Evolutionary conservation across 1,140 invertebrate genomes (phyloP), one percentile per base, ranked within the genome.

Genomic region (Stenopsyche tienmushanensis): DNA sequence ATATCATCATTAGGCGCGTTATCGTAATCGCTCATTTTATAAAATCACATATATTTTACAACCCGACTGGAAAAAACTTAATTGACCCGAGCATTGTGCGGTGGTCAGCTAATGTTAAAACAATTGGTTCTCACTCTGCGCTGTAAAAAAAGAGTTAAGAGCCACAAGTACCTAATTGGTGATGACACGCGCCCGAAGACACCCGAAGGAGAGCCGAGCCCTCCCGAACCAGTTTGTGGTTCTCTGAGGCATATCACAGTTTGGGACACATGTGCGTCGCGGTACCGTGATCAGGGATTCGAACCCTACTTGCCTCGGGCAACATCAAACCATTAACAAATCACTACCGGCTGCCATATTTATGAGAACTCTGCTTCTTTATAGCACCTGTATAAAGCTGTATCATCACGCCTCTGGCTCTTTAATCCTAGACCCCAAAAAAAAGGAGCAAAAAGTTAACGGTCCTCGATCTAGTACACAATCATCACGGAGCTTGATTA

Each of bases 221-320:
- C 20, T 26, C 21, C 39, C 57, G 57, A 47, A 60, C 57, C 29
- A 49, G 57, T 60, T 47, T 41, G 24, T 41, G 54, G 54, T 42
- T 8, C 57, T 47, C 41, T 29, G 57, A 41, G 44, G 54, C 54
- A 44, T 57, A 21, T 47, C 57, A 41, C 10, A 42, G 15, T 47
- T 47, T 34, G 57, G 57, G 42, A 60, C 42, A 60, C 42, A 45
- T 47, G 42, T 47, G 57, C 44, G 29, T 7, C 13, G 13, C 29
- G 29, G 29, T n/a, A n/a, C n/a, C n/a, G n/a, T n/a, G n/a, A n/a
- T n/a, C n/a, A 13, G 29, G 29, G 29, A 34, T 13, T 34, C 5
- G 29, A 13, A 34, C 29, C 29, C 29, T n/a, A n/a, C n/a, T n/a
- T n/a, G n/a, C n/a, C 29, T 5, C 29, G 29, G 29, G 29, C 29